phyloP scores from a whole-genome alignment of 1,140 invertebrate species.

The Drosophila obscura region DNA sequence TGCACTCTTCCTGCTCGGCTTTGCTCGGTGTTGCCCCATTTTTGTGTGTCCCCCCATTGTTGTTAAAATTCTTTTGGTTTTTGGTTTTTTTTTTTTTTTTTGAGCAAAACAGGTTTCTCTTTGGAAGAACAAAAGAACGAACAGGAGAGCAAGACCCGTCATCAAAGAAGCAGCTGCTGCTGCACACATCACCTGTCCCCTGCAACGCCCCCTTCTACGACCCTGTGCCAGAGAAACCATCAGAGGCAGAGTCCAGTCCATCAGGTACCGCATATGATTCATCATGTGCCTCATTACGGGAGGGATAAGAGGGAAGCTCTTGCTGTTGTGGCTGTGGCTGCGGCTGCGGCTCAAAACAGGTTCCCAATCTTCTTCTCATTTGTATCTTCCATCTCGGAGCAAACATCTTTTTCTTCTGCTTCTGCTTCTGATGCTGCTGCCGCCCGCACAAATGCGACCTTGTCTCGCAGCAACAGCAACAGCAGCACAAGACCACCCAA shows the following conservation, averaged over 20 bases:
- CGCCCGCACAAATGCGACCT: no score
- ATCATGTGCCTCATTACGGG: conserved; percentile 56
- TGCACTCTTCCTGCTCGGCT: not conserved
- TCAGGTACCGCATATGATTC: conserved; percentile 52
- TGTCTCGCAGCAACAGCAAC: no score
- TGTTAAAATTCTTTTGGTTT: conserved; percentile 17
- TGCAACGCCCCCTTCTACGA: no score
- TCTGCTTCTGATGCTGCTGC: no score
- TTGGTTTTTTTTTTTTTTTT: conserved; percentile 30
- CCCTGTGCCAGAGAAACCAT: not conserved
- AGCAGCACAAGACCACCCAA: no score
- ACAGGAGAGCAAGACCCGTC: conserved; percentile 5
- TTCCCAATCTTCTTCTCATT: no score
- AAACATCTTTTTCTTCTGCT: no score
- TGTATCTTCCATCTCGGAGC: no score
- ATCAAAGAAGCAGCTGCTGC: conserved; percentile 38
- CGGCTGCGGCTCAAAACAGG: no score
- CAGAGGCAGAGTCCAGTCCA: not conserved
- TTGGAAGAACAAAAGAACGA: conserved; percentile 15
- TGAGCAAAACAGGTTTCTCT: conserved; percentile 36
- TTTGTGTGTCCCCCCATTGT: not conserved
- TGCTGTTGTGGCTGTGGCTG: no score
- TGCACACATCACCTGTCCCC: conserved; percentile 40
- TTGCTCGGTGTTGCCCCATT: conserved; percentile 1
- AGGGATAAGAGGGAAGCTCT: no score